Percentiles rank a stretch among this genome's conserved stretches.
These are phyloP conservation scores for Onychostoma macrolepis DNA, from an alignment of 2,113 vertebrate genomes.

Conservation along the genomic window DNA sequence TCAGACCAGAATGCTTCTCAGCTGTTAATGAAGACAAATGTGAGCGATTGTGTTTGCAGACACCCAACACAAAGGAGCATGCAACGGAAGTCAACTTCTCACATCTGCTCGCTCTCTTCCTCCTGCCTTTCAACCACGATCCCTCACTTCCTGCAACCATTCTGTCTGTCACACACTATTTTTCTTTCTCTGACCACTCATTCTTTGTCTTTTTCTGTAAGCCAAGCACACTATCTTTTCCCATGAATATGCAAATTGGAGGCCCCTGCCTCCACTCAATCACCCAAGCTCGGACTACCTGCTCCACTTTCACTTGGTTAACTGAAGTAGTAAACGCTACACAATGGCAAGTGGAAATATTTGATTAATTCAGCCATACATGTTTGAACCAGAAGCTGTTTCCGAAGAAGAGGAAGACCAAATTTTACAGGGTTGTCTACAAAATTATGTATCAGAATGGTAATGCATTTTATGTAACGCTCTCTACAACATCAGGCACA, in stretches of 20 bases:
- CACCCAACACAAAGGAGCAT: constrained; percentile 60
- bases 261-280: too few relatives aligned
- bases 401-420: too few relatives aligned
- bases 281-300: too few relatives aligned
- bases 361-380: too few relatives aligned
- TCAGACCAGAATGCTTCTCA: constrained; percentile 66
- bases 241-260: not conserved
- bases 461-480: too few relatives aligned
- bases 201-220: constrained; percentile 40
- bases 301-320: too few relatives aligned
- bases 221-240: constrained; percentile 1
- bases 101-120: not conserved
- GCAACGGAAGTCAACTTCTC: constrained; percentile 40
- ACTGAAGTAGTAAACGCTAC: too few relatives aligned
- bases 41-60: constrained; percentile 65
- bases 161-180: constrained; percentile 38
- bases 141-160: constrained; percentile 43
- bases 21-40: constrained; percentile 80
- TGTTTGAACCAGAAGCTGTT: too few relatives aligned
- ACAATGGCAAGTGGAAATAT: too few relatives aligned
- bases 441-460: too few relatives aligned
- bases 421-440: too few relatives aligned
- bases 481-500: too few relatives aligned
- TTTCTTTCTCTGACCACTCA: constrained; percentile 36
- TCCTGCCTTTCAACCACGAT: constrained; percentile 27